These are phyloP conservation scores for Lepilemur septentrionalis DNA, from an alignment of 2,797 vertebrate species.

Conservation along the genomic window DNA sequence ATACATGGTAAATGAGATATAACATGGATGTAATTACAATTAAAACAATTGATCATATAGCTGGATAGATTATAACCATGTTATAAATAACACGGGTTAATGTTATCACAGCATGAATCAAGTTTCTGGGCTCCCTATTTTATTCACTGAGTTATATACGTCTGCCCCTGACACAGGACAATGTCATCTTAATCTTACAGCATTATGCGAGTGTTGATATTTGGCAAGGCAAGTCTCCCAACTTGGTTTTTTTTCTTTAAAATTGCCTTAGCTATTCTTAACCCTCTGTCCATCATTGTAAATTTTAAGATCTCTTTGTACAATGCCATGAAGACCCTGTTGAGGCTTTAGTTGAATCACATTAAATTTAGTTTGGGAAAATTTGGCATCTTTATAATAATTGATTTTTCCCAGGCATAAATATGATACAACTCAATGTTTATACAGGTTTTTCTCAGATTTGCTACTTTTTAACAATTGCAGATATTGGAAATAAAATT, in stretches of 20 bases:
- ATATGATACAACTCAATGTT: neutral
- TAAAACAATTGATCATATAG: neutral
- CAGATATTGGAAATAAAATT: neutral
- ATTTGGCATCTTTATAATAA: neutral
- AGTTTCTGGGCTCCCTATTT: neutral
- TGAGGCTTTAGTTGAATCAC: neutral
- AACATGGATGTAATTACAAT: neutral
- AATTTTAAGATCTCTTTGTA: neutral
- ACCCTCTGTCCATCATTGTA: neutral
- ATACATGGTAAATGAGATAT: neutral
- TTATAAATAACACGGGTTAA: neutral
- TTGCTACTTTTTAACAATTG: neutral
- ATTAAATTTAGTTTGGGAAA: constrained; percentile 2
- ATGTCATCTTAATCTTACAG: neutral
- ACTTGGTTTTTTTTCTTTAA: neutral
- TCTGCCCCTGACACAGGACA: neutral
- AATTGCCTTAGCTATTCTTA: neutral
- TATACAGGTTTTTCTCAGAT: neutral
- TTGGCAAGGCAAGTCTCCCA: neutral
- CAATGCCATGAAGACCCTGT: neutral
- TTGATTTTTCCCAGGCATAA: neutral
- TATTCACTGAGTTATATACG: neutral
- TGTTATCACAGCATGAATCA: neutral
- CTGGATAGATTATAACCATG: neutral
- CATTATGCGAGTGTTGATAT: neutral